phyloP scores from a whole-genome alignment of 2,888 invertebrate genomes.

The Drosophila leonis region DNA sequence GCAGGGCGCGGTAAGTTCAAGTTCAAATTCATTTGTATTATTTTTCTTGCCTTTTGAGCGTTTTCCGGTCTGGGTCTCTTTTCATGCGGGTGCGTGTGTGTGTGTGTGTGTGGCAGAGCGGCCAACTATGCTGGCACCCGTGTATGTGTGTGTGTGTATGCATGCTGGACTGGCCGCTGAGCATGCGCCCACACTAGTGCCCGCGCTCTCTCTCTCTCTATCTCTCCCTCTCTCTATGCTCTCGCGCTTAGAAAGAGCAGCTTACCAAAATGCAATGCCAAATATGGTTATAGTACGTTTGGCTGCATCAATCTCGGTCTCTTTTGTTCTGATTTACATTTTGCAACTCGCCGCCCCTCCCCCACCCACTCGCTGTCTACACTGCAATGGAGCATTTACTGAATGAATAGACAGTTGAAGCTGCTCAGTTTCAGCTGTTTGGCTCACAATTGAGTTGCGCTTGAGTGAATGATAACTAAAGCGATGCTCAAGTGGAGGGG shows the following conservation, averaged over 20 bases:
- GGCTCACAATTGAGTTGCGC: conserved; percentile 21
- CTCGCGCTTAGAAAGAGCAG: conserved; percentile 24
- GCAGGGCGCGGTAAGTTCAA: conserved; percentile 72
- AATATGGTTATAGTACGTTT: conserved; percentile 69
- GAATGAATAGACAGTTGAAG: conserved; percentile 43
- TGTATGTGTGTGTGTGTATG: neutral
- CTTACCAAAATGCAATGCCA: conserved; percentile 73
- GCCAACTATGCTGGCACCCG: conserved; percentile 11
- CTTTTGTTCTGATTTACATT: conserved; percentile 16
- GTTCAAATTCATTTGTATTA: conserved; percentile 76
- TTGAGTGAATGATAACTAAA: conserved; percentile 30
- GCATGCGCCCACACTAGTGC: conserved; percentile 52
- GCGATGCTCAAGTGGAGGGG: conserved; percentile 18
- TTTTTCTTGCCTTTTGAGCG: conserved; percentile 38
- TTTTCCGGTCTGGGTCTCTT: conserved; percentile 60
- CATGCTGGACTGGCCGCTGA: conserved; percentile 15
- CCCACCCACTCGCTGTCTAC: no score
- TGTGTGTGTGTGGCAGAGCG: conserved; percentile 16
- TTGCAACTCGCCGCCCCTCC: neutral
- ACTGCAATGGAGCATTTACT: no score
- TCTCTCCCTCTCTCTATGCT: conserved; percentile 3
- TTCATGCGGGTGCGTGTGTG: conserved; percentile 10
- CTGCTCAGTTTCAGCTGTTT: conserved; percentile 24
- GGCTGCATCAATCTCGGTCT: conserved; percentile 51
- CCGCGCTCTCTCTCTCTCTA: conserved; percentile 4